phyloP scores from a whole-genome alignment of 2,113 vertebrate species.

The Tringa solitaria region DNA sequence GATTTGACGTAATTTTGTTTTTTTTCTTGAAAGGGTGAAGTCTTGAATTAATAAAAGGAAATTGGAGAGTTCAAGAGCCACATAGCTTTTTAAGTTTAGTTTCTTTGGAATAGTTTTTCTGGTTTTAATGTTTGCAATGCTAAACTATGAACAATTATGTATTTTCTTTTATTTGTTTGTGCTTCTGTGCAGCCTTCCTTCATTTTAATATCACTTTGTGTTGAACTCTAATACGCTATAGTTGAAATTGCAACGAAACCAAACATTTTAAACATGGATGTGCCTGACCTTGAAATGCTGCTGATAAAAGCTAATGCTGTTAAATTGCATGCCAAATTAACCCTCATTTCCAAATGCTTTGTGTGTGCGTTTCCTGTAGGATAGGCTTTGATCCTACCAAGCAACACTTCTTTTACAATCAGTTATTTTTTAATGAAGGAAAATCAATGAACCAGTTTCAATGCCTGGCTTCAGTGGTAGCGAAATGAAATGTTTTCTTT shows the following conservation, averaged over 20 bases:
- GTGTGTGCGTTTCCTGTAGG: conserved; percentile 45
- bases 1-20: background rate
- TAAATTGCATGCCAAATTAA: conserved; percentile 74
- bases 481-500: background rate
- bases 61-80: background rate
- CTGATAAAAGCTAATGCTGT: conserved; percentile 82
- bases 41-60: background rate
- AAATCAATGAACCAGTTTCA: conserved; percentile 11
- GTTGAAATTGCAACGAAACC: background rate
- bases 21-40: background rate
- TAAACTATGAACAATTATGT: background rate
- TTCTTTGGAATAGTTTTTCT: background rate
- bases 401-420: conserved; percentile 27
- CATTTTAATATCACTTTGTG: background rate
- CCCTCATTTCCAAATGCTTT: conserved; percentile 61
- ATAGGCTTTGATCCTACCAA: conserved; percentile 55
- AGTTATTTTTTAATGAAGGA: conserved; percentile 54
- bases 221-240: background rate
- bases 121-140: background rate
- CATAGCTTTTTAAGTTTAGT: background rate
- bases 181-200: background rate
- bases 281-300: conserved; percentile 77
- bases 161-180: background rate
- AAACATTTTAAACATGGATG: conserved; percentile 23
- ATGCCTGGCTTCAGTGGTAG: background rate